These are phyloP conservation scores for Drosophila pseudoobscura DNA, from an alignment of 1,140 invertebrate genomes.

Conservation along the genomic window DNA sequence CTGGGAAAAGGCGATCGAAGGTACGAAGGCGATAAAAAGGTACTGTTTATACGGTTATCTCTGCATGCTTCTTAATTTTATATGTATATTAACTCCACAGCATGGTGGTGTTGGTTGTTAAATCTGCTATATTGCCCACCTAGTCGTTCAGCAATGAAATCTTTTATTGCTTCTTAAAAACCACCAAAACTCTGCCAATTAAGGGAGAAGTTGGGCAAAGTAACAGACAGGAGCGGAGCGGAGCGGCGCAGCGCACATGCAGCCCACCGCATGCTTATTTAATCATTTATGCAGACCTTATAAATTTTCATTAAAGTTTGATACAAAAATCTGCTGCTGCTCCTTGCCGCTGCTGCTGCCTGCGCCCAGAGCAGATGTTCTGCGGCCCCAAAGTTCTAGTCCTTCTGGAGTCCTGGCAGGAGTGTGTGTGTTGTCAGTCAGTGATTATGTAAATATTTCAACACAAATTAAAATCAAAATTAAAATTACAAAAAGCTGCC, in stretches of 20 bases:
- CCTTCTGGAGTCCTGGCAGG: constrained; percentile 12
- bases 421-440: constrained; percentile 73
- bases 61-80: too few relatives aligned
- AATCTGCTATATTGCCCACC: neutral
- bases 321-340: constrained; percentile 55
- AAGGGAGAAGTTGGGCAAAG: constrained; percentile 42
- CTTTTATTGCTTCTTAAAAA: constrained; percentile 50
- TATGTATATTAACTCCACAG: too few relatives aligned
- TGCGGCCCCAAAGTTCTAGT: constrained; percentile 1
- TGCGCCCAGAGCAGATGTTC: constrained; percentile 48
- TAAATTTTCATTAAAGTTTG: constrained; percentile 82
- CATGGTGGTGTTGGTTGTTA: too few relatives aligned
- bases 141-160: constrained; percentile 46
- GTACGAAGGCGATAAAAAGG: too few relatives aligned
- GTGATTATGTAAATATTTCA: constrained; percentile 82
- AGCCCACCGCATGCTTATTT: constrained; percentile 55
- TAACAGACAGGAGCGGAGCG: constrained; percentile 7
- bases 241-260: neutral
- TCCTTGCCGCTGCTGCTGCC: constrained; percentile 4
- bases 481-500: constrained; percentile 81
- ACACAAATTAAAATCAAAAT: constrained; percentile 82
- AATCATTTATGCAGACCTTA: constrained; percentile 80
- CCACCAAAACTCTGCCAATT: constrained; percentile 43
- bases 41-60: too few relatives aligned
- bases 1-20: too few relatives aligned